Base-by-base conservation (phyloP, 2,888 invertebrate species). In the Andrena hattorfiana region DNA sequence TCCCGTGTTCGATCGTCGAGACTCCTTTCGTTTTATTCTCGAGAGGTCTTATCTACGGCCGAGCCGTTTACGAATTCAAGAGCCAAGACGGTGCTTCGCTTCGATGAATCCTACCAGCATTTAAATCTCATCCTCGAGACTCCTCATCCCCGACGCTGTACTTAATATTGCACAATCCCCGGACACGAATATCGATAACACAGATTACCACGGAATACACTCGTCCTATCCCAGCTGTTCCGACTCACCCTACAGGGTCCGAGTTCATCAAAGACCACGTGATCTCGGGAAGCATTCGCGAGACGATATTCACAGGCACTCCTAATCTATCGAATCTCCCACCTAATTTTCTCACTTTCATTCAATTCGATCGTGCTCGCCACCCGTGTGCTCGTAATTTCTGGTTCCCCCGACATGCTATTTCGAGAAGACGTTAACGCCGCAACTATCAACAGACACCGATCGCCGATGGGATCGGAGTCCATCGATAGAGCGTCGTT, bases 21-120 rank as follows among this genome's bases (percentile, higher is more conserved):
- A 63, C 56, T 67, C 68, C 60, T 86, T 83, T 75, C 77, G 76
- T 78, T 85, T 86, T 77, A 82, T 84, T 72, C 81, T 73, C 70
- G 64, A 88, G 75, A 51, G 78, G 54, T 77, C 77, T 88, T 83
- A 87, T 85, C 77, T 56, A 70, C 56, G 79, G 74, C 56, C 71
- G 79, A 66, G 75, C 64, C 81, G 83, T 85, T 89, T 87, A 76
- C 77, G 69, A 63, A 89, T 85, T 88, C 87, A 79, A 85, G 67
- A 83, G 77, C 60, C 78, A 81, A 81, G 63, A 42, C 66, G 62
- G 62, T 71, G 74, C 72, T 77, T 28, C 68, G 77, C 32, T 42
- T 67, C 77, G 77, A 77, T 73, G 75, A 66, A 87, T 81, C 69
- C 75, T 20, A 56, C 64, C 79, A 49, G 64, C 66, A 74, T 83